A percentile compares a stretch with the other conserved stretches of the same genome.
phyloP scores from a whole-genome alignment of 1,140 invertebrate species.

The Neoseiulus cucumeris region DNA sequence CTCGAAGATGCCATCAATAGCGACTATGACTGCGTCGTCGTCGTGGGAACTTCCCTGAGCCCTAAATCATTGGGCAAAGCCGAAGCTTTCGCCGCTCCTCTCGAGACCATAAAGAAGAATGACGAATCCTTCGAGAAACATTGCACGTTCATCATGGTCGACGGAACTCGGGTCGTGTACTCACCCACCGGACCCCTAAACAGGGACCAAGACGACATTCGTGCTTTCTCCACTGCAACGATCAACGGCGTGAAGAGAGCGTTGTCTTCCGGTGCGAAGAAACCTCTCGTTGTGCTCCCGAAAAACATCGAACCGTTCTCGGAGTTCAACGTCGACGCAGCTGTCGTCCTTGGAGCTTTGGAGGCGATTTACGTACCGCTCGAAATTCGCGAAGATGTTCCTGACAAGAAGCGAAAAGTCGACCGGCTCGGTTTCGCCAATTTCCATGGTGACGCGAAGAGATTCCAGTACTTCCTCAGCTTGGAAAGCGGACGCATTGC shows the following conservation, averaged over 20 bases:
- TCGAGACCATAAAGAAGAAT: background rate
- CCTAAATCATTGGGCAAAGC: background rate
- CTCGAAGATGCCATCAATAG: background rate
- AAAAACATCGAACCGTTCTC: conserved; percentile 19
- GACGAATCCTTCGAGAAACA: background rate
- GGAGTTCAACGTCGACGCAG: conserved; percentile 44
- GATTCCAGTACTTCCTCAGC: background rate
- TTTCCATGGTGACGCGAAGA: background rate
- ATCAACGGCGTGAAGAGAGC: conserved; percentile 28
- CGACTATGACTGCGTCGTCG: background rate
- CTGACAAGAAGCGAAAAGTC: conserved; percentile 37
- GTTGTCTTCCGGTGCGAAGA: conserved; percentile 43
- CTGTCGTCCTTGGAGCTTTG: conserved; percentile 55
- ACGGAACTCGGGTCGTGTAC: conserved; percentile 41
- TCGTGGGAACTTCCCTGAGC: background rate
- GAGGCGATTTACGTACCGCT: conserved; percentile 66
- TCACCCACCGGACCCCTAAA: conserved; percentile 56
- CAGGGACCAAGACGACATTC: conserved; percentile 57
- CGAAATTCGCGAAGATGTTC: conserved; percentile 50
- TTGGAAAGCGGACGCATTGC: conserved; percentile 33
- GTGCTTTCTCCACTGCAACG: conserved; percentile 40
- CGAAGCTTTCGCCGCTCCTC: background rate
- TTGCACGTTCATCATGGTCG: background rate
- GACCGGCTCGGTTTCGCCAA: conserved; percentile 8
- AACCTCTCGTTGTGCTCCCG: conserved; percentile 29